Base-by-base conservation (phyloP, 1,140 invertebrate genomes). In the Tetraneura akinire region DNA sequence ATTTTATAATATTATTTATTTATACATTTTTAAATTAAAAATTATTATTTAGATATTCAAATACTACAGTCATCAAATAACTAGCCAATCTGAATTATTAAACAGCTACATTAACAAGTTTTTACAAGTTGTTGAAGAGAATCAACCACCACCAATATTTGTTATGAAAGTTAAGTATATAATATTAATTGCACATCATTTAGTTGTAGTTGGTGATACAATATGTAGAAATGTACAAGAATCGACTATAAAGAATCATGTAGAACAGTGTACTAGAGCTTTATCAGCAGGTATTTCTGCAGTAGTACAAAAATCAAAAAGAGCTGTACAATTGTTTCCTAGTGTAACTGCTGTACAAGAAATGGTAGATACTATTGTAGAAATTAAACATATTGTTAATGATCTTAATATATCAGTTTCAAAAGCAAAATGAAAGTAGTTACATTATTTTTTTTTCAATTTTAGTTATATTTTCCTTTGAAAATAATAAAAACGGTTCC, bases 81-180 rank as follows among this genome's bases (percentile, higher is more conserved):
- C 93, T 51, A 92, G 91, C 14, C 94, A 96, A 85, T 91, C 93
- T 82, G 91, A 91, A 16, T 91, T 95, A 84, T 88, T 98, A 45
- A 92, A 92, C 80, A 93, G 94, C 82, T 93, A 95, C 14, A 96
- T 98, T 81, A 94, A 96, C 84, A 94, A 93, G 1, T 97, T 98
- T 86, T 88, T 97, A 10, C 89, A 92, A 80, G 95, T 94, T 3
- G 93, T 98, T 26, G 93, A 96, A 83, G 93, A 93, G 85, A 96
- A 96, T 84, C 94, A 96, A 85, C 94, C 95, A 13, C 96, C 96
- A 0, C 95, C 95, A 86, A 92, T 90, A 73, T 91, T 91, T 82
- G 90, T 98, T 21, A 94, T 93, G 32, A 94, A 97, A 85, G 93
- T 94, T 16, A 98, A 98, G 86, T 96, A 96, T 86, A 94, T 98